Conservation (phyloP, 37 sponge, comb jelly and placozoan species). For the Mnemiopsis leidyi region DNA sequence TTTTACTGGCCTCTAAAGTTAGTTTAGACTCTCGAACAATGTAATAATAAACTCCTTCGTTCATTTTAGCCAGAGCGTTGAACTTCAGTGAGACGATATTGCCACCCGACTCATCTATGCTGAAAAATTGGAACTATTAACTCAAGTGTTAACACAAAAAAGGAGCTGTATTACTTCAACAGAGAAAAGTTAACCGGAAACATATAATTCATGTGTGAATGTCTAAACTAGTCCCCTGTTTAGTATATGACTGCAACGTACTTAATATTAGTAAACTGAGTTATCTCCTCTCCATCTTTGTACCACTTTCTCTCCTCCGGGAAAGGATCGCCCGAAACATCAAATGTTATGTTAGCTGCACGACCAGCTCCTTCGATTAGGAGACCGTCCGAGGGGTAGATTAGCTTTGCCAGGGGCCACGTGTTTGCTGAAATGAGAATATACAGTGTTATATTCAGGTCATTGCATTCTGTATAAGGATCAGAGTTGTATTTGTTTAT, state of each 20-base stretch:
- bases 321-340: slow-evolving; percentile 10
- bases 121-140: no score
- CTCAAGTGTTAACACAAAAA: no score
- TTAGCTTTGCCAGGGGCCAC: not conserved
- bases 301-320: not conserved
- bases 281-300: not conserved
- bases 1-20: not conserved
- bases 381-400: not conserved
- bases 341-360: not conserved
- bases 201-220: no score
- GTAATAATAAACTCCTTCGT: not conserved
- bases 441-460: no score
- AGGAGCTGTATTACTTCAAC: no score
- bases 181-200: no score
- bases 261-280: not conserved
- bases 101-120: slow-evolving; percentile 22
- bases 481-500: no score
- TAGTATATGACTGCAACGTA: no score
- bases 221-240: no score
- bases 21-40: not conserved
- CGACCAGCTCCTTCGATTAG: not conserved
- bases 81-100: not conserved
- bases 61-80: not conserved
- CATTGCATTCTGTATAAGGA: no score
- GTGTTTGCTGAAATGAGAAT: not conserved